Evolutionary conservation across 2,113 vertebrate species (phyloP), one percentile per base, ranked within the genome.

Genomic region (Poeciliopsis retropinna): DNA sequence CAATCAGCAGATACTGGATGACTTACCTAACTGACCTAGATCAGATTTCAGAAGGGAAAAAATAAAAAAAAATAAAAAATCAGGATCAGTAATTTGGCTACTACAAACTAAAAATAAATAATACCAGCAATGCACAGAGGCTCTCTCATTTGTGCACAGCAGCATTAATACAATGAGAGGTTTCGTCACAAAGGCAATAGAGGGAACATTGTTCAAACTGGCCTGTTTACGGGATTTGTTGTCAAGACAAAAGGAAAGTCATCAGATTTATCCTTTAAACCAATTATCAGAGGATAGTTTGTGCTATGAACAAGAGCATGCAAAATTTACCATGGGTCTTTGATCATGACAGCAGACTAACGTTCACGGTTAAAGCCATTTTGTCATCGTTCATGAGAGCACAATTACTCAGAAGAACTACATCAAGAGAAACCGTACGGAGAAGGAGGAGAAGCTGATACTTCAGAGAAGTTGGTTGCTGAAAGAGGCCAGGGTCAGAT

Each of bases 381-480:
- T 67, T 27, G 41, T 22, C 63, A 12, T n/a, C 15, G 64, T 2
- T 60, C 44, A 32, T 34, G 74, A 69, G 69, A 61, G 51, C 63
- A 51, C 31, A 60, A 12, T 67, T 32, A 57, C 27, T 63, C 73
- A 60, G 25, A 61, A 60, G 25, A 61, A 62, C 17, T 31, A 28
- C 74, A 73, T 73, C 60, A 60, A 32, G 30, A 82, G n/a, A 67
- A 73, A 78, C 71, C 69, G 69, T 31, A 63, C 54, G 47, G 34
- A 65, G 67, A 10, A 64, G 67, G 54, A 27, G 65, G 57, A 51
- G 32, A 15, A 65, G 51, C 51, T 57, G 51, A 74, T 76, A 74
- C 60, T 69, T 78, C 67, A 78, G 80, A 85, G 80, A 86, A 85
- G 72, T 54, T 74, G 70, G 67, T 62, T 80, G 60, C 61, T 17